These are phyloP conservation scores for Bilobella aurantiaca DNA, from an alignment of 1,140 invertebrate genomes.

Conservation along the genomic window DNA sequence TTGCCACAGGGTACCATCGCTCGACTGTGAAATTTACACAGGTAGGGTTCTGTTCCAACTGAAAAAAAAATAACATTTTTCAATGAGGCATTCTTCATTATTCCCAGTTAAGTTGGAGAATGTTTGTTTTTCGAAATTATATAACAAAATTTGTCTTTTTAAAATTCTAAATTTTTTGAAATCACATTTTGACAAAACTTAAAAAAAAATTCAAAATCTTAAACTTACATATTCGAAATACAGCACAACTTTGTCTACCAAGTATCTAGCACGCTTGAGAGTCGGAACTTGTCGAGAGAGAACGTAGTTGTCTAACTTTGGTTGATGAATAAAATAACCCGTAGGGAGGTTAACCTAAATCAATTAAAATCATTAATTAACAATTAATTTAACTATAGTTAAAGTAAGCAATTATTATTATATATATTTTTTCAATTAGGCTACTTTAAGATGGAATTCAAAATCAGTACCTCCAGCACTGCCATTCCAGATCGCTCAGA, in stretches of 20 bases:
- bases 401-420: not conserved
- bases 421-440: not conserved
- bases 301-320: slow-evolving; percentile 74
- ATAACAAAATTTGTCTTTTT: too few relatives aligned
- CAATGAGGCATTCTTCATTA: not conserved
- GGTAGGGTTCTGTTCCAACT: slow-evolving; percentile 68
- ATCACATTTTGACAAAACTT: too few relatives aligned
- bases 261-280: slow-evolving; percentile 71
- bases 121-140: too few relatives aligned
- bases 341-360: slow-evolving; percentile 67
- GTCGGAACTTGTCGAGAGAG: slow-evolving; percentile 57
- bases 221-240: slow-evolving; percentile 83
- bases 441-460: too few relatives aligned
- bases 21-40: slow-evolving; percentile 87
- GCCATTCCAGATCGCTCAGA: slow-evolving; percentile 66
- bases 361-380: too few relatives aligned
- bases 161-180: too few relatives aligned
- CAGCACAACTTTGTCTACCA: slow-evolving; percentile 72
- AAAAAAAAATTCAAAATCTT: not conserved
- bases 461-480: slow-evolving; percentile 56
- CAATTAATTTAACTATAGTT: too few relatives aligned
- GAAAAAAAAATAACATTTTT: slow-evolving; percentile 33
- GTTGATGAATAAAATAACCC: slow-evolving; percentile 86
- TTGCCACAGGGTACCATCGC: slow-evolving; percentile 90
- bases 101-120: too few relatives aligned